Evolutionary conservation across 2,113 vertebrate species (phyloP), one percentile per base, ranked within the genome.

Genomic region (Spermophilus dauricus): DNA sequence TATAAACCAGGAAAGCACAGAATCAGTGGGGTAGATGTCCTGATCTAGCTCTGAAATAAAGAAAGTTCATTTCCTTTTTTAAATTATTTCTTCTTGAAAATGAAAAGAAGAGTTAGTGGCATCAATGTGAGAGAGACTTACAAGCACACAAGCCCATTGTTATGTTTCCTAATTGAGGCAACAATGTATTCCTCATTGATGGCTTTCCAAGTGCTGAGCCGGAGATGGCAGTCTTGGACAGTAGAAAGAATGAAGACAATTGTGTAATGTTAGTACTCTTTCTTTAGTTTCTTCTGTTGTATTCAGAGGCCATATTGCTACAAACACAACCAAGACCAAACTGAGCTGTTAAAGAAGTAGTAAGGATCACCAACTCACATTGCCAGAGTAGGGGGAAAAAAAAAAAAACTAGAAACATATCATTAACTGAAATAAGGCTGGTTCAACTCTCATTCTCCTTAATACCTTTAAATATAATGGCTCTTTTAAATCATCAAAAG

Each of bases 261-360:
- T 18, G 1, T 51, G 26, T 61, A 14, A 45, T 17, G 1, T 61
- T 13, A 1, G 0, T n/a, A 11, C 20, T 72, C 45, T 16, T 5
- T 6, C 6, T 30, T 24, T 1, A 95, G 1, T 3, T 32, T 14
- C 12, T 22, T 83, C 11, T 70, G 1, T 0, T 26, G 11, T 61
- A 22, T 20, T 34, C 13, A 28, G 13, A 32, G 9, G 32, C 17
- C 61, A 17, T 42, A 42, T 11, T 70, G 24, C 5, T 45, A 13
- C 26, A 67, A 39, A 26, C 0, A 37, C 6, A 63, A 12, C 8
- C 26, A 75, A 45, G 20, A 34, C 1, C 17, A 22, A 78, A 28
- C 7, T 13, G 4, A 2, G 58, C 1, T 56, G 7, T 5, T 78
- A 18, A 7, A 45, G 24, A 34, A 48, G 28, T 26, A 56, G 18